Conservation (phyloP, 2,888 invertebrate genomes). For the Sepioteuthis lessoniana region DNA sequence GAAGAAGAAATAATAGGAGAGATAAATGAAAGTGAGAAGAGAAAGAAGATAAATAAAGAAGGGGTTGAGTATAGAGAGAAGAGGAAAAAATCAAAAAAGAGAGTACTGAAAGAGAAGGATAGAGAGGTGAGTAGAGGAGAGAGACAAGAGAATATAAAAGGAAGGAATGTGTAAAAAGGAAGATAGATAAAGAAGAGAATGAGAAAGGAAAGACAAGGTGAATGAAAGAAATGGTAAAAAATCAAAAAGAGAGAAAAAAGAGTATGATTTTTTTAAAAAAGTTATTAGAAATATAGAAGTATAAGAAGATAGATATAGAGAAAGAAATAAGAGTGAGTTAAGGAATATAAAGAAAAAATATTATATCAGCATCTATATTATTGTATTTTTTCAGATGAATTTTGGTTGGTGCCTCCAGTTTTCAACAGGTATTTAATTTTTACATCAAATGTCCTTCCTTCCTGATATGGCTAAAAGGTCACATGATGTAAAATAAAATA, state of each 20-base stretch:
- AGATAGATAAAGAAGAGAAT: background rate
- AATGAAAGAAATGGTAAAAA: no score
- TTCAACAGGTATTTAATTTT: background rate
- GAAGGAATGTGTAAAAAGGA: background rate
- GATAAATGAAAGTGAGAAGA: no score
- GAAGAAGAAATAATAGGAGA: background rate
- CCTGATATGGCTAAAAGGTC: background rate
- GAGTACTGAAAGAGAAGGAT: no score
- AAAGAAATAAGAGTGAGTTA: background rate
- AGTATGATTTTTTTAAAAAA: no score
- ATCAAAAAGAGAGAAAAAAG: no score
- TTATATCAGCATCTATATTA: background rate
- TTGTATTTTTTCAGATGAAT: background rate
- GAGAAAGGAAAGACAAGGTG: no score
- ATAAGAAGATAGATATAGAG: background rate
- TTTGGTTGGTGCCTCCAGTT: background rate
- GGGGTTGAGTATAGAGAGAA: no score
- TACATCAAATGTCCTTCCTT: background rate
- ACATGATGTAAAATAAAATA: background rate
- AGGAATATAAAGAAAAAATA: background rate
- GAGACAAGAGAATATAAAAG: background rate
- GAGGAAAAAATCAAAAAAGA: no score
- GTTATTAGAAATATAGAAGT: no score
- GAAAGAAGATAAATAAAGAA: no score
- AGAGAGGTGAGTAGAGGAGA: no score